A percentile compares a stretch with the other conserved stretches of the same genome.
Evolutionary conservation across 2,888 invertebrate species (phyloP).

Genomic region (Barypeithes pellucidus): DNA sequence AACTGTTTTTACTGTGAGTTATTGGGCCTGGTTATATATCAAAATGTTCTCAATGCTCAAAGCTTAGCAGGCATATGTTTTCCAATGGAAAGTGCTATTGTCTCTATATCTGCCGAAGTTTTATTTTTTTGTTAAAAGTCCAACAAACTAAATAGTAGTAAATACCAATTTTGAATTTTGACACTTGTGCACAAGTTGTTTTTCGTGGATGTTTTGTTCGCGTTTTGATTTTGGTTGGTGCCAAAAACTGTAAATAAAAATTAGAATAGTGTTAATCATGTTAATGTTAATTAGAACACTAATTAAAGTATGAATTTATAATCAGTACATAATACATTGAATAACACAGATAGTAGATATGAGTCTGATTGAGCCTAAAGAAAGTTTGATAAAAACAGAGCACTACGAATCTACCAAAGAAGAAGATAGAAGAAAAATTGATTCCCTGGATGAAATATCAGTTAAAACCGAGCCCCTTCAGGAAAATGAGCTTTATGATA

Average conservation of each 20-base stretch:
- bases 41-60: too few relatives aligned
- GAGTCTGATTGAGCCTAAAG: background rate
- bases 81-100: too few relatives aligned
- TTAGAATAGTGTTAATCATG: background rate
- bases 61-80: too few relatives aligned
- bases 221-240: background rate
- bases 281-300: background rate
- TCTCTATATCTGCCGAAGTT: too few relatives aligned
- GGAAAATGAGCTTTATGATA: background rate
- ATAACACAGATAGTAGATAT: background rate
- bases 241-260: background rate
- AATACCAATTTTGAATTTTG: background rate
- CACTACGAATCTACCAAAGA: background rate
- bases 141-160: too few relatives aligned
- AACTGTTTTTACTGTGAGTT: too few relatives aligned
- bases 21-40: too few relatives aligned
- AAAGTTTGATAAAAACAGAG: slow-evolving; percentile 1
- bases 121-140: background rate
- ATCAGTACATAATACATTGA: too few relatives aligned
- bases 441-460: background rate
- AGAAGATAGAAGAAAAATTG: background rate
- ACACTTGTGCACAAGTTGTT: background rate
- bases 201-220: background rate
- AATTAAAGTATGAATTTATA: too few relatives aligned
- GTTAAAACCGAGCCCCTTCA: background rate